Evolutionary conservation across 2,797 vertebrate species (phyloP).

Genomic region (Emydoidea blandingii): DNA sequence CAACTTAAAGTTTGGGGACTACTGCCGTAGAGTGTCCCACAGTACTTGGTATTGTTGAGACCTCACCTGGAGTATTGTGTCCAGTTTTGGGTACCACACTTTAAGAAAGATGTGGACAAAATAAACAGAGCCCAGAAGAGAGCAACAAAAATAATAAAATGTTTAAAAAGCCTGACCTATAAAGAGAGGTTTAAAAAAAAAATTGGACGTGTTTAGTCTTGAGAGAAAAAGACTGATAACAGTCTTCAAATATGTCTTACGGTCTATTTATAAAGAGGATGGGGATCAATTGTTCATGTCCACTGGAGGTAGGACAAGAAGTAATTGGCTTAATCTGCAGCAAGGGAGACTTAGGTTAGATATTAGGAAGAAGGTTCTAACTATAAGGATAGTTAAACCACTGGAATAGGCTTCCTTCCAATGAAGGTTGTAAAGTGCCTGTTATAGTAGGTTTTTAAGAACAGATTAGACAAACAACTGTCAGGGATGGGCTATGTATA

Average conservation of each 20-base stretch:
- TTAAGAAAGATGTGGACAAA: not conserved
- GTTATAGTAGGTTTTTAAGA: not conserved
- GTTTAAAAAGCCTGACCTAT: not conserved
- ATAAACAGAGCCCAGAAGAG: not conserved
- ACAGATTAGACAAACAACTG: not conserved
- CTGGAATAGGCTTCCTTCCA: not conserved
- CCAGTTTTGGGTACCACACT: not conserved
- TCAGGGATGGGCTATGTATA: not conserved
- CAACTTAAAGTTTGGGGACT: too few species aligned
- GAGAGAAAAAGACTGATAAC: not conserved
- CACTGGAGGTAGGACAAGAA: not conserved
- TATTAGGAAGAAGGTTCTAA: not conserved
- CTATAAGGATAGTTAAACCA: not conserved
- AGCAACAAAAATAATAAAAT: not conserved
- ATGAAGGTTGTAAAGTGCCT: not conserved
- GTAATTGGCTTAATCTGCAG: not conserved
- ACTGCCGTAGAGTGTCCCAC: too few species aligned
- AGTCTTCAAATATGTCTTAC: not conserved
- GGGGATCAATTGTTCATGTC: not conserved
- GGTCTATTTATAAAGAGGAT: not conserved
- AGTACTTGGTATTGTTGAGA: not conserved
- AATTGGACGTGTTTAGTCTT: not conserved
- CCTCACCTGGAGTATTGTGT: not conserved
- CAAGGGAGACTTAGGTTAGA: not conserved
- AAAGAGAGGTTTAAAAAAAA: not conserved